phyloP scores from a whole-genome alignment of 2,113 vertebrate species.

The Oceanodroma tethys region DNA sequence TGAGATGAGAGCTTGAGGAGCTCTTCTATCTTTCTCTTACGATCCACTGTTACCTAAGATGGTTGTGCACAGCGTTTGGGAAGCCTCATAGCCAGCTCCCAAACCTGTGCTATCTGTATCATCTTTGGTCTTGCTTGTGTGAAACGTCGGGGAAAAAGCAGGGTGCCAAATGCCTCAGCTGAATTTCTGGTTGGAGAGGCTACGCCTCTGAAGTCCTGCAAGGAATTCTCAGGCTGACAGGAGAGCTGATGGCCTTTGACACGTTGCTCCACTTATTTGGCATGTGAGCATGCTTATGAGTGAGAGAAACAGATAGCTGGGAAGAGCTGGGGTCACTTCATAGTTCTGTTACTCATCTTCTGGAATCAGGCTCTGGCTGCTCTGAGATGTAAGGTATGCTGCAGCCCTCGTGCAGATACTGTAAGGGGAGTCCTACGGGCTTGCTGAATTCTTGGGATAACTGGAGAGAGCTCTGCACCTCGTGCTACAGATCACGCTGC shows the following conservation, averaged over 20 bases:
- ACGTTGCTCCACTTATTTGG: neutral
- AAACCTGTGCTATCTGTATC: neutral
- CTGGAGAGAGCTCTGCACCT: conserved; percentile 3
- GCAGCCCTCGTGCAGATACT: neutral
- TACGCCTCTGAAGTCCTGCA: neutral
- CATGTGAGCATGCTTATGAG: neutral
- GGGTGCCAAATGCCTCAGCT: neutral
- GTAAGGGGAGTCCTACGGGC: neutral
- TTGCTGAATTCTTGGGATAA: conserved; percentile 19
- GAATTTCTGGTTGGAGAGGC: neutral
- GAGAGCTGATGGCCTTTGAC: conserved; percentile 8
- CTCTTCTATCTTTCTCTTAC: neutral
- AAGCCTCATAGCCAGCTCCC: neutral
- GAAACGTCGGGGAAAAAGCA: neutral
- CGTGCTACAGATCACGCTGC: conserved; percentile 37
- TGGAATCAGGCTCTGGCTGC: neutral
- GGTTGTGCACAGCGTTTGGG: neutral
- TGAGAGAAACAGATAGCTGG: neutral
- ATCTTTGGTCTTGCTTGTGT: neutral
- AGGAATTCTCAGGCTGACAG: conserved; percentile 15
- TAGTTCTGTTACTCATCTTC: neutral
- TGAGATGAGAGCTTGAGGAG: neutral
- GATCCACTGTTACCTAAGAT: neutral
- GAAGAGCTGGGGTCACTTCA: neutral
- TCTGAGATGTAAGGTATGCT: neutral